Evolutionary conservation across 1,140 invertebrate species (phyloP).

Genomic region (Papilio polytes): DNA sequence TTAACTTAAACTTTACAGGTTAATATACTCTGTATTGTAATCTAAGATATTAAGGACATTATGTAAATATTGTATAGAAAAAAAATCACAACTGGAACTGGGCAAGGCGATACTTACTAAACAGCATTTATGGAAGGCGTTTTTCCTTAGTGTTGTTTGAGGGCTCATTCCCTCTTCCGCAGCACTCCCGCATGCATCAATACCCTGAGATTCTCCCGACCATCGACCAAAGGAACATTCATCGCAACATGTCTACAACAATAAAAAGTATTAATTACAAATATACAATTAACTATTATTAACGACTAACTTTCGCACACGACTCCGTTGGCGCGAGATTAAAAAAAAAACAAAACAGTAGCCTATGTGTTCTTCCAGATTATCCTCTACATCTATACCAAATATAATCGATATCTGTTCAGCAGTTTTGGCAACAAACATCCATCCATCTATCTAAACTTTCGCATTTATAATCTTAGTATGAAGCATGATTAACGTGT

Average conservation of each 20-base stretch:
- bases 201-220: constrained; percentile 64
- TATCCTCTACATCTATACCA: too few relatives aligned
- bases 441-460: too few relatives aligned
- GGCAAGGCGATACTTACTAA: not conserved
- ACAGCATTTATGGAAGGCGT: not conserved
- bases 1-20: not conserved
- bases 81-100: not conserved
- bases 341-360: too few relatives aligned
- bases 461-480: too few relatives aligned
- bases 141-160: not conserved
- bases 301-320: too few relatives aligned
- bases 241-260: constrained; percentile 67
- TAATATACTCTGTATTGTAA: not conserved
- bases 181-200: constrained; percentile 54
- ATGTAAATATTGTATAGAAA: not conserved
- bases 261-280: not conserved
- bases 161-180: constrained; percentile 45
- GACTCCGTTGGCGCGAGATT: too few relatives aligned
- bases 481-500: too few relatives aligned
- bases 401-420: too few relatives aligned
- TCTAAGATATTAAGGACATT: not conserved
- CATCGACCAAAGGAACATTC: constrained; percentile 68
- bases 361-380: too few relatives aligned
- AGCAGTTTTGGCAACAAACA: too few relatives aligned
- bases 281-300: too few relatives aligned